phyloP scores from a whole-genome alignment of 2,888 invertebrate species.

The Syrphus vitripennis region DNA sequence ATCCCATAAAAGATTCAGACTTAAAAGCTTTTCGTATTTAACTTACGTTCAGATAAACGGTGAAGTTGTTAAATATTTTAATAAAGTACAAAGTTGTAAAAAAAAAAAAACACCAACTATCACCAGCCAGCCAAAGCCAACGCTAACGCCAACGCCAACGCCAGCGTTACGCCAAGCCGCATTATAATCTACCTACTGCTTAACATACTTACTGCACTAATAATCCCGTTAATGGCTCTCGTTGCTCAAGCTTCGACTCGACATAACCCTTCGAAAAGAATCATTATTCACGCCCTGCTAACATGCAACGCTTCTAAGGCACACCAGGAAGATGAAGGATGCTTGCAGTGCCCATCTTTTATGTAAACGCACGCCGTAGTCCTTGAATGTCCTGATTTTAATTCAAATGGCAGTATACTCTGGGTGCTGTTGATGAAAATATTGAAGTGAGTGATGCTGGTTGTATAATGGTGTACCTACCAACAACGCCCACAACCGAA shows the following conservation, averaged over 20 bases:
- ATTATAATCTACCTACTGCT: constrained; percentile 10
- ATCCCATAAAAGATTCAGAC: constrained; percentile 50
- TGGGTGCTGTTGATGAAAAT: constrained; percentile 52
- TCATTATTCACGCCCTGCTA: constrained; percentile 49
- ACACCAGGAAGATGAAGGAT: constrained; percentile 45
- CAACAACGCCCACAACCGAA: constrained; percentile 49
- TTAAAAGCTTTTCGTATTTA: constrained; percentile 51
- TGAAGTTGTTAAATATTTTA: constrained; percentile 66
- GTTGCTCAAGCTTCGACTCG: constrained; percentile 53
- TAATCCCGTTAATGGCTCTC: constrained; percentile 66
- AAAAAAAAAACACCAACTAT: constrained; percentile 50
- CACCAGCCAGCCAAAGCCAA: not conserved
- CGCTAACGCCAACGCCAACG: too few relatives aligned
- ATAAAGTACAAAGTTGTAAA: constrained; percentile 67
- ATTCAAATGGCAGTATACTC: constrained; percentile 58
- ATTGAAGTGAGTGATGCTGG: constrained; percentile 54
- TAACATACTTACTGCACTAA: constrained; percentile 68
- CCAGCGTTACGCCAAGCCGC: not conserved
- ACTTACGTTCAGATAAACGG: constrained; percentile 15
- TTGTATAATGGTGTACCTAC: not conserved
- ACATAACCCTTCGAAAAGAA: constrained; percentile 45
- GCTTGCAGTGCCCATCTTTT: constrained; percentile 59
- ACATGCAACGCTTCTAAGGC: constrained; percentile 24
- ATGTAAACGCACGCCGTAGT: constrained; percentile 59
- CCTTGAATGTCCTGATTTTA: constrained; percentile 67